phyloP scores from a whole-genome alignment of 2,797 vertebrate species.

The Neosalanx taihuensis region DNA sequence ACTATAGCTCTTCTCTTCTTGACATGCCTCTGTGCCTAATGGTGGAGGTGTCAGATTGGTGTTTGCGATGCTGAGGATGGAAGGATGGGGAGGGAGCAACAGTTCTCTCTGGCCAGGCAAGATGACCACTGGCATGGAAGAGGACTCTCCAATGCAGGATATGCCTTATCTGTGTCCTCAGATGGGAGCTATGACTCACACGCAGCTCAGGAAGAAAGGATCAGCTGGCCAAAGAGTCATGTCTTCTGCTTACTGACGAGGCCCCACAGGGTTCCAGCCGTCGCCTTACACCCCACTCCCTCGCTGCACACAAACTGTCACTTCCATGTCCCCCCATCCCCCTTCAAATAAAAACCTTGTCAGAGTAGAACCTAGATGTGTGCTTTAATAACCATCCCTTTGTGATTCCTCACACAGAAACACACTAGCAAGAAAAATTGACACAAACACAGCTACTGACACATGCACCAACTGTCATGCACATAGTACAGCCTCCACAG shows the following conservation, averaged over 20 bases:
- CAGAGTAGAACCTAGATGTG: slow-evolving; percentile 17
- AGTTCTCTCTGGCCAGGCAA: slow-evolving; percentile 11
- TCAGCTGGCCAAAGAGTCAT: slow-evolving; percentile 26
- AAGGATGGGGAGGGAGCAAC: slow-evolving; percentile 4
- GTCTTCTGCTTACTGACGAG: slow-evolving; percentile 32
- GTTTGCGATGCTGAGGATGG: slow-evolving; percentile 10
- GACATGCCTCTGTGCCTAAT: slow-evolving; percentile 18
- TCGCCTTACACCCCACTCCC: neutral
- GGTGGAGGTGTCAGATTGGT: slow-evolving; percentile 35
- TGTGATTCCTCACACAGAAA: neutral
- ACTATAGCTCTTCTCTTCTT: slow-evolving; percentile 7
- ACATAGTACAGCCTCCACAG: neutral
- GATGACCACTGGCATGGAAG: slow-evolving; percentile 40
- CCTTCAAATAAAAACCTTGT: neutral
- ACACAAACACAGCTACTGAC: slow-evolving; percentile 7
- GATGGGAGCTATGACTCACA: slow-evolving; percentile 50
- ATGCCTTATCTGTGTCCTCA: slow-evolving; percentile 51
- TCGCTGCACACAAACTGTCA: neutral
- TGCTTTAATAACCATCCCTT: slow-evolving; percentile 25
- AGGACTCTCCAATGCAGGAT: slow-evolving; percentile 34
- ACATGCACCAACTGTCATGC: slow-evolving; percentile 7
- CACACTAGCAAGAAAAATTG: neutral
- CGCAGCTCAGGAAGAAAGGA: slow-evolving; percentile 34
- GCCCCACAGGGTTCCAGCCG: slow-evolving; percentile 19
- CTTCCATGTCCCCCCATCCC: slow-evolving; percentile 1